These are phyloP conservation scores for Arvicanthis niloticus DNA, from an alignment of 2,113 vertebrate species.

Conservation along the genomic window DNA sequence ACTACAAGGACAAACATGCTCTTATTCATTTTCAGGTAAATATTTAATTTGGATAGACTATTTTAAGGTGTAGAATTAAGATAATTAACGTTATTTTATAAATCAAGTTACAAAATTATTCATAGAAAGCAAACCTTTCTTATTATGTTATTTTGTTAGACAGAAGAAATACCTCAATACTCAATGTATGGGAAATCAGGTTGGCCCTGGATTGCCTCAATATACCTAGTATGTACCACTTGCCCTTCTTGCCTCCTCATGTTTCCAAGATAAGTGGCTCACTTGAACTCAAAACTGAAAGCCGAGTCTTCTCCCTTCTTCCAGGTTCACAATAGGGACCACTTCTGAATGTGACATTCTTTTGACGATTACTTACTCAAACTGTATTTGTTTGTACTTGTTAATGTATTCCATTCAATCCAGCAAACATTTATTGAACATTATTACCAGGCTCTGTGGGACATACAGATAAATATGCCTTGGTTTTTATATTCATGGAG, in stretches of 20 bases:
- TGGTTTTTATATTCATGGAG: constrained; percentile 67
- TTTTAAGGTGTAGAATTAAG: neutral
- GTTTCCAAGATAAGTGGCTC: neutral
- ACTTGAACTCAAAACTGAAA: neutral
- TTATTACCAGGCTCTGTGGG: constrained; percentile 64
- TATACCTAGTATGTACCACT: neutral
- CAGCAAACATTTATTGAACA: constrained; percentile 69
- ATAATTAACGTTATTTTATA: constrained; percentile 45
- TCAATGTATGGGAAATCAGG: constrained; percentile 26
- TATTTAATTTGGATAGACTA: constrained; percentile 58
- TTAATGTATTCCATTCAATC: constrained; percentile 68
- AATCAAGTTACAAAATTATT: constrained; percentile 38
- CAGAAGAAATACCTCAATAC: neutral
- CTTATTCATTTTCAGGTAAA: constrained; percentile 27
- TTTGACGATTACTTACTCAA: constrained; percentile 55
- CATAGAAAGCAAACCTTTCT: constrained; percentile 51
- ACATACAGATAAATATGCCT: constrained; percentile 58
- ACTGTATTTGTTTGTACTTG: constrained; percentile 62
- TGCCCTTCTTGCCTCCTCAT: neutral
- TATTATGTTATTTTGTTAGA: neutral
- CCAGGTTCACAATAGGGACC: neutral
- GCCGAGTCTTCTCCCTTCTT: neutral
- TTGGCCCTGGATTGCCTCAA: neutral
- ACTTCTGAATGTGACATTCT: constrained; percentile 2
- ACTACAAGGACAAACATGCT: neutral